phyloP scores from a whole-genome alignment of 2,888 invertebrate species.

The Volucella inflata region DNA sequence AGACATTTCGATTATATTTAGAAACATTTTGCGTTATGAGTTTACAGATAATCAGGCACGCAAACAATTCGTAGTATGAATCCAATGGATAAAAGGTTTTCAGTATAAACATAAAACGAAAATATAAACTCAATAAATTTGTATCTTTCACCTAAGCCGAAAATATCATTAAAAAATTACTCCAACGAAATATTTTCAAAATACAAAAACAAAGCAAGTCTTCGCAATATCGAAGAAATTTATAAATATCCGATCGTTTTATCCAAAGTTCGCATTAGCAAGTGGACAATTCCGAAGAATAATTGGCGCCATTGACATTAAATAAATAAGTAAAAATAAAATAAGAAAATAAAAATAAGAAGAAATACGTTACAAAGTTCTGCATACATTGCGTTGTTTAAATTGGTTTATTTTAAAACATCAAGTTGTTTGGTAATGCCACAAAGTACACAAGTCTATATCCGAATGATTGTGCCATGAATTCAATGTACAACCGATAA shows the following conservation, averaged over 20 bases:
- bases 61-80: slow-evolving; percentile 53
- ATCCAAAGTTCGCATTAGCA: slow-evolving; percentile 26
- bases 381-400: slow-evolving; percentile 40
- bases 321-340: slow-evolving; percentile 6
- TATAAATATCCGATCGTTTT: neutral
- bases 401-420: slow-evolving; percentile 67
- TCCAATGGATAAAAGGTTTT: slow-evolving; percentile 35
- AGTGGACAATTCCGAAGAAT: slow-evolving; percentile 38
- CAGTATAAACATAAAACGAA: slow-evolving; percentile 17
- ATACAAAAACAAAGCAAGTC: neutral
- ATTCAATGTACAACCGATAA: slow-evolving; percentile 60
- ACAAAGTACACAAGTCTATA: slow-evolving; percentile 32
- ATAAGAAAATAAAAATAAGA: neutral
- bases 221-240: neutral
- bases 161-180: slow-evolving; percentile 4
- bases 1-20: slow-evolving; percentile 55
- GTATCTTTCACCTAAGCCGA: slow-evolving; percentile 3
- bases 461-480: slow-evolving; percentile 50
- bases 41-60: slow-evolving; percentile 65
- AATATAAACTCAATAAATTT: slow-evolving; percentile 16
- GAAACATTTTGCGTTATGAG: slow-evolving; percentile 51
- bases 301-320: slow-evolving; percentile 74
- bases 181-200: neutral
- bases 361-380: slow-evolving; percentile 25
- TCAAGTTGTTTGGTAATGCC: slow-evolving; percentile 34